Base-by-base conservation (phyloP, 2,888 invertebrate species). In the Kryphioiulus occultus region DNA sequence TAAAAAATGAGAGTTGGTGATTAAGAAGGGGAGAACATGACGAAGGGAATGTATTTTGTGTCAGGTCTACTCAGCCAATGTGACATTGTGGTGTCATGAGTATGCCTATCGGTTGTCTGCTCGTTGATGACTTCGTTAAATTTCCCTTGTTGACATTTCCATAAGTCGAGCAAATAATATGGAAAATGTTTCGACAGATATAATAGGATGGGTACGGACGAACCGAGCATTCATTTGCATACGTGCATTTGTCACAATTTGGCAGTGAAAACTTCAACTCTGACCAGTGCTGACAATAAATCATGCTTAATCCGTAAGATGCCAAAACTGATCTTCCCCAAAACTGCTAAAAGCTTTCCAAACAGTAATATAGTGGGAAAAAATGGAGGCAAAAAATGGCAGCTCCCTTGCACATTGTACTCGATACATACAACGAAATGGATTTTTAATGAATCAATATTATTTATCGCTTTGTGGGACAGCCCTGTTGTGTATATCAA, bases 361-460 rank as follows among this genome's bases (percentile, higher is more conserved):
- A 86, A 86, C 32, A 59, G 35, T 35, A 78, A 39, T 68, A 53
- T 44, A 85, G 85, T 85, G 85, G 22, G 85, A 42, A 85, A 85
- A 85, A 42, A 85, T 85, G 85, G 39, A 35, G n/a, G 68, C 68
- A 68, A 68, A 68, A 68, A 68, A 68, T 68, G 68, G 68, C 68
- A 68, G 68, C 68, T 68, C 68, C 68, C 68, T 68, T 68, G 26
- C 68, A 68, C 68, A 68, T 68, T 68, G 68, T 68, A 68, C 68
- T 68, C 68, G 68, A 68, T 68, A 68, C 68, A 12, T 68, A 30
- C 68, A 26, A 68, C 26, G 87, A 87, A 87, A 87, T 87, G 87
- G 85, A 87, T 44, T 87, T 87, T 87, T 85, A 87, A 87, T 87
- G 87, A 87, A 87, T 87, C 87, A 87, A 85, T 87, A 87, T 85